A percentile compares a stretch with the other conserved stretches of the same genome.
Conservation (phyloP, 2,888 invertebrate species). For the Hirtodrosophila duncani region DNA sequence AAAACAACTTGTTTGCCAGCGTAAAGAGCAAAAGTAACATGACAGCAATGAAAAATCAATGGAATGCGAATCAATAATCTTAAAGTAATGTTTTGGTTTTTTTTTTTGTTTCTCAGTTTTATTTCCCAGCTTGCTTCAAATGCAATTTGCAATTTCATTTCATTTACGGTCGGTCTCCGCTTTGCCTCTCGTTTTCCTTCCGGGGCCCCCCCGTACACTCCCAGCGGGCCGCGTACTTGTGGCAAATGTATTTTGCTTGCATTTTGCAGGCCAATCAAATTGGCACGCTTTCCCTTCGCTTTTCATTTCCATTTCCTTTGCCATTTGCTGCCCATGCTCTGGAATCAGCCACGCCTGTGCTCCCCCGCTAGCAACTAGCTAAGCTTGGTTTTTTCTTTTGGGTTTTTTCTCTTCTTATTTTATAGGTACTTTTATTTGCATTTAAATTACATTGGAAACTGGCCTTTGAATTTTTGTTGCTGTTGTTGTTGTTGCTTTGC, state of each 20-base stretch:
- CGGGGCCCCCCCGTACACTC: constrained; percentile 1
- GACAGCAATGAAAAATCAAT: constrained; percentile 41
- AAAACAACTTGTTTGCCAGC: not conserved
- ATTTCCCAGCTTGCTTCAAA: constrained; percentile 32
- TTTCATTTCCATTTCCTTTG: not conserved
- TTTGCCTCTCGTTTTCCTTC: constrained; percentile 23
- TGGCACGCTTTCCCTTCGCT: constrained; percentile 55
- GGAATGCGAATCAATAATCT: constrained; percentile 66
- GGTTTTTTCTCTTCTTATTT: constrained; percentile 8
- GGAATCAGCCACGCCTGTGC: constrained; percentile 7
- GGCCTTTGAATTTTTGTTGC: constrained; percentile 28
- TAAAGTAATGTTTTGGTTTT: constrained; percentile 23
- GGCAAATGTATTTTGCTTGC: no score
- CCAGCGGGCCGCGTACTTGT: no score
- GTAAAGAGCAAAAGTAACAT: constrained; percentile 1
- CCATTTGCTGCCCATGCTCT: not conserved
- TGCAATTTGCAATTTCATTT: constrained; percentile 57
- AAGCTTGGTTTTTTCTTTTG: constrained; percentile 33
- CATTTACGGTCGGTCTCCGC: constrained; percentile 37
- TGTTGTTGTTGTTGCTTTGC: constrained; percentile 28
- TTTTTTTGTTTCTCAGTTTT: constrained; percentile 2
- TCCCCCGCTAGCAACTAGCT: not conserved
- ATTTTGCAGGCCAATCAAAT: constrained; percentile 51
- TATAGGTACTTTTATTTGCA: constrained; percentile 57
- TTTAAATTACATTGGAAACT: constrained; percentile 62